Evolutionary conservation across 2,113 vertebrate genomes (phyloP).

Genomic region (Furnarius figulus): DNA sequence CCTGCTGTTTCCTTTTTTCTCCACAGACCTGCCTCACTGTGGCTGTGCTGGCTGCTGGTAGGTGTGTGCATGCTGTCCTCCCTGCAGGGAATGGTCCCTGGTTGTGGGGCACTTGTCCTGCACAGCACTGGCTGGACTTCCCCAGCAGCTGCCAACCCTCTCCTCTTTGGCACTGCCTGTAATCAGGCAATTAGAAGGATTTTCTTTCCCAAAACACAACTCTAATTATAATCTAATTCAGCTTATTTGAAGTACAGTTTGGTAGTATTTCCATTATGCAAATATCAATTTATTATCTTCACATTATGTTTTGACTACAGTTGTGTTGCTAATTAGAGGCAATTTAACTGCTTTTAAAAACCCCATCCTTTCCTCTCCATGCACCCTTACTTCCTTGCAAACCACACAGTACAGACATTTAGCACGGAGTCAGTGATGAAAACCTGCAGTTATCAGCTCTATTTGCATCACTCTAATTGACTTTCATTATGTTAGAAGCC

Average conservation of each 20-base stretch:
- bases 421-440: constrained; percentile 8
- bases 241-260: constrained; percentile 61
- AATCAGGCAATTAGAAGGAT: constrained; percentile 27
- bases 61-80: background rate
- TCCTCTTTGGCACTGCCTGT: constrained; percentile 3
- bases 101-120: fast-evolving
- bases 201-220: constrained; percentile 49
- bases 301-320: constrained; percentile 63
- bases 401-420: constrained; percentile 5
- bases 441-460: constrained; percentile 36
- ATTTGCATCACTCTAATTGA: constrained; percentile 47
- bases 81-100: fast-evolving
- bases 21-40: fast-evolving
- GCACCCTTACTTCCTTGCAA: constrained; percentile 37
- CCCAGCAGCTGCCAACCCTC: background rate
- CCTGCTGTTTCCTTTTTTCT: background rate
- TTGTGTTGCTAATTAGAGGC: constrained; percentile 66
- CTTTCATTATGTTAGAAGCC: constrained; percentile 47
- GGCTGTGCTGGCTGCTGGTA: background rate
- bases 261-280: constrained; percentile 59
- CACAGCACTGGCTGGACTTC: fast-evolving
- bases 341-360: constrained; percentile 54
- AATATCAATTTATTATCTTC: constrained; percentile 69
- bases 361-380: constrained; percentile 1
- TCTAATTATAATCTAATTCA: constrained; percentile 63